These are phyloP conservation scores for Paedocypris sp. DNA, from an alignment of 2,113 vertebrate species.

Conservation along the genomic window DNA sequence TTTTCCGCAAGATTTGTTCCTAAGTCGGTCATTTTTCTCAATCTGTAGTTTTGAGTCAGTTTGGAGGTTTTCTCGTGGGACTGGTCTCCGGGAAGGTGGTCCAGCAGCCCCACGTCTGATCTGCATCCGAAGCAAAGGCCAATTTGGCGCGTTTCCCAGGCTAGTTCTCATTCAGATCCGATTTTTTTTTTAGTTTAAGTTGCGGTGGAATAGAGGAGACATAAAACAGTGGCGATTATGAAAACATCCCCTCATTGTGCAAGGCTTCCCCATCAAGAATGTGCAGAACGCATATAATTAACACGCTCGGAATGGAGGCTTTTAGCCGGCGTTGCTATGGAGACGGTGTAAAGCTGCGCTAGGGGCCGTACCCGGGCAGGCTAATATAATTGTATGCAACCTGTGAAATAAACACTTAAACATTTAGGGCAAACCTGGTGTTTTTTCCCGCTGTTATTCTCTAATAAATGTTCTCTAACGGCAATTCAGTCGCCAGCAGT, in stretches of 20 bases:
- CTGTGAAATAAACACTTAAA: slow-evolving; percentile 22
- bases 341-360: slow-evolving; percentile 33
- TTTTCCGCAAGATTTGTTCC: too few species aligned
- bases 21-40: background rate
- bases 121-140: background rate
- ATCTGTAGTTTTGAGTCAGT: background rate
- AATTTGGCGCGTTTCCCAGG: slow-evolving; percentile 24
- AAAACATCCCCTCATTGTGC: slow-evolving; percentile 5
- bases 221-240: background rate
- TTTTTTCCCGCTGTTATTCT: background rate
- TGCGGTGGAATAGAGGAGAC: background rate
- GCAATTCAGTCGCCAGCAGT: background rate
- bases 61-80: background rate
- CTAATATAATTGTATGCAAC: slow-evolving; percentile 32
- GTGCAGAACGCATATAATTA: slow-evolving; percentile 40
- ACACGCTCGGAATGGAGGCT: slow-evolving; percentile 35
- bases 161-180: slow-evolving; percentile 14
- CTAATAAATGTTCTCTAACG: too few species aligned
- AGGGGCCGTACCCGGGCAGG: slow-evolving; percentile 12
- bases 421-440: background rate
- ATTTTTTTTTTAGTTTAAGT: background rate
- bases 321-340: slow-evolving; percentile 46
- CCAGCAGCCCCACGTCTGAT: background rate
- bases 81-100: background rate
- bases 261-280: background rate